These are phyloP conservation scores for Tetrapedia diversipes DNA, from an alignment of 2,888 invertebrate genomes.

Conservation along the genomic window DNA sequence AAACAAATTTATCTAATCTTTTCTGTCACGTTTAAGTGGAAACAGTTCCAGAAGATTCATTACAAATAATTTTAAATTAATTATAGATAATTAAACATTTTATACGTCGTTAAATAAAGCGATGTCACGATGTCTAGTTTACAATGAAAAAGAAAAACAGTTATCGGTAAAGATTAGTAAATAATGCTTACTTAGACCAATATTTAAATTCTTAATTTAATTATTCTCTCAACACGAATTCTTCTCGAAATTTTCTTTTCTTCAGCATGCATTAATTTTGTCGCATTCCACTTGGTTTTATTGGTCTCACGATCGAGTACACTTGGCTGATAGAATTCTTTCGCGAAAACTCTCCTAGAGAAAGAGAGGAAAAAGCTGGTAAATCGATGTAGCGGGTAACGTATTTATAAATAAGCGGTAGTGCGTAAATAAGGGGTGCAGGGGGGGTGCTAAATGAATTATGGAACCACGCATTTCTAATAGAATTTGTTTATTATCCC, in stretches of 20 bases:
- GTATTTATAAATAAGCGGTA: slow-evolving; percentile 48
- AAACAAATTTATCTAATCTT: not conserved
- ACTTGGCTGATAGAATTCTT: slow-evolving; percentile 4
- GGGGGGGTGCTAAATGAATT: not conserved
- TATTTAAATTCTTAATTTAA: too few relatives aligned
- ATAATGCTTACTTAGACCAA: not conserved
- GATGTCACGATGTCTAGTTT: slow-evolving; percentile 36
- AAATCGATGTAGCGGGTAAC: slow-evolving; percentile 49
- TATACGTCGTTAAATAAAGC: not conserved
- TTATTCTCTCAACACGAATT: too few relatives aligned
- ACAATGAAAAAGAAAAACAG: not conserved
- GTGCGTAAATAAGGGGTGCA: slow-evolving; percentile 15
- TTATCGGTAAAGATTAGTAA: not conserved
- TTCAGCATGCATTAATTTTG: slow-evolving; percentile 6
- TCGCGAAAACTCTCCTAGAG: slow-evolving; percentile 21
- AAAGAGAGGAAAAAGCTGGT: slow-evolving; percentile 14
- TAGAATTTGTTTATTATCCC: not conserved
- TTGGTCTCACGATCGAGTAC: not conserved
- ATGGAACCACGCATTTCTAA: not conserved
- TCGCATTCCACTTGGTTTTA: not conserved
- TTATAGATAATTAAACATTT: not conserved
- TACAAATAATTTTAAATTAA: not conserved
- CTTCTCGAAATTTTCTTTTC: not conserved
- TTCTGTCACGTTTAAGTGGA: not conserved
- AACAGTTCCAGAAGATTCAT: not conserved